Percentiles rank a stretch among this genome's conserved stretches.
Conservation (phyloP, 2,113 vertebrate species). For the Oncorhynchus masou region DNA sequence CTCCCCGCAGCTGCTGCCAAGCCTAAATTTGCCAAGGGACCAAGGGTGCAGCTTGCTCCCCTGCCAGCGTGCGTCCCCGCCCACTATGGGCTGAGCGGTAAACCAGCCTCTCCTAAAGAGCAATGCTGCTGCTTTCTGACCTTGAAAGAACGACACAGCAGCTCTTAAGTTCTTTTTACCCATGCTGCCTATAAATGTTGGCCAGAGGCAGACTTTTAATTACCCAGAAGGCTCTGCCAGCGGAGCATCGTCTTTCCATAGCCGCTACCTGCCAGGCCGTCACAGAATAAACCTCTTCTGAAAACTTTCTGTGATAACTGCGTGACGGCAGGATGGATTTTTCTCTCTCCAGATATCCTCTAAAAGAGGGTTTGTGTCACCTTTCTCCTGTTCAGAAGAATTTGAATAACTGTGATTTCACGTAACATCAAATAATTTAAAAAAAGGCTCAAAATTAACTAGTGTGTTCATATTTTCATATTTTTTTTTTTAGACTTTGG, state of each 20-base stretch:
- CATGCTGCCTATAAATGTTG: background rate
- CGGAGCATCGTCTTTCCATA: background rate
- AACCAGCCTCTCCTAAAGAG: background rate
- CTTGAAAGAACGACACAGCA: background rate
- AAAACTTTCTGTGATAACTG: background rate
- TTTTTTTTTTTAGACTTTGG: too few relatives aligned
- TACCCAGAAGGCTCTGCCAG: background rate
- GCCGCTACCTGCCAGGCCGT: background rate
- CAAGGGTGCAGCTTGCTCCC: background rate
- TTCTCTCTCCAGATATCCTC: background rate
- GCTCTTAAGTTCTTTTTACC: background rate
- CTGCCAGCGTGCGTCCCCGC: background rate
- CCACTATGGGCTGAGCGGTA: background rate
- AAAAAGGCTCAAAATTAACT: too few relatives aligned
- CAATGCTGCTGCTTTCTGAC: background rate
- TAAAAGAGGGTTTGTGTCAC: background rate
- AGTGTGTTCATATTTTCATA: too few relatives aligned
- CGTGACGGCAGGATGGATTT: background rate
- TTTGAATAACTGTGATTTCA: too few relatives aligned
- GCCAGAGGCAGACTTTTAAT: background rate
- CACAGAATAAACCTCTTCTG: background rate
- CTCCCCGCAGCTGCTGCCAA: background rate
- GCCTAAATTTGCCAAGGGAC: background rate
- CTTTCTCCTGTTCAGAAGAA: background rate
- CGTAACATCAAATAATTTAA: too few relatives aligned